These are phyloP conservation scores for Diadromus collaris DNA, from an alignment of 2,888 invertebrate genomes.

Conservation along the genomic window DNA sequence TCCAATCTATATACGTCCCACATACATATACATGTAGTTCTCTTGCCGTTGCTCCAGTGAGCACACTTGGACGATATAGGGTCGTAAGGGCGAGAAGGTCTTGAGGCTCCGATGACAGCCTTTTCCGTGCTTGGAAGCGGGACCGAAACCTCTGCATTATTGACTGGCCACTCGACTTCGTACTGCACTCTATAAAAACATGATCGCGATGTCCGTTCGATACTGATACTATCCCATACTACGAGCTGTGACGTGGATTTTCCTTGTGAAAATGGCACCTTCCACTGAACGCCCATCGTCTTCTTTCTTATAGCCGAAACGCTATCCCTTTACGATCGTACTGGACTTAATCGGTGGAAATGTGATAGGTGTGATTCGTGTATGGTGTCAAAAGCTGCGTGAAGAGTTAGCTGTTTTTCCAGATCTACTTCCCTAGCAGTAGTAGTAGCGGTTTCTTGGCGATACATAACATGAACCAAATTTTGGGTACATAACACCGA, in stretches of 20 bases:
- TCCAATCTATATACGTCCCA: background rate
- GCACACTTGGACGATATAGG: constrained; percentile 73
- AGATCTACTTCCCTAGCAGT: background rate
- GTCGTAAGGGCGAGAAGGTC: constrained; percentile 75
- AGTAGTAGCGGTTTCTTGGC: too few species aligned
- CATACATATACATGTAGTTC: constrained; percentile 12
- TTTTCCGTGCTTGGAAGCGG: constrained; percentile 74
- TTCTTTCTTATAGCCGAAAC: constrained; percentile 1
- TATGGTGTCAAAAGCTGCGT: background rate
- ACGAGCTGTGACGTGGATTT: constrained; percentile 18
- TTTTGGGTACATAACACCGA: too few species aligned
- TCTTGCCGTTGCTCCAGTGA: constrained; percentile 63
- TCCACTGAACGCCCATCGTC: constrained; percentile 42
- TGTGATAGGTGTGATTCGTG: constrained; percentile 1
- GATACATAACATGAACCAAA: too few species aligned
- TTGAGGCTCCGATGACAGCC: constrained; percentile 78
- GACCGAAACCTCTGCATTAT: constrained; percentile 76
- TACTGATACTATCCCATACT: constrained; percentile 31
- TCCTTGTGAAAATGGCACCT: constrained; percentile 42
- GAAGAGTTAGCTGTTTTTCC: background rate
- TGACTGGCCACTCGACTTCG: constrained; percentile 78
- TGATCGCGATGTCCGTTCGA: constrained; percentile 37
- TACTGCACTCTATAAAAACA: constrained; percentile 30
- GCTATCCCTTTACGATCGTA: constrained; percentile 4
- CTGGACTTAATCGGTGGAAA: constrained; percentile 36